Evolutionary conservation across 1,140 invertebrate genomes (phyloP), one percentile per base, ranked within the genome.

Genomic region (Brachionus asplanchnoidis): DNA sequence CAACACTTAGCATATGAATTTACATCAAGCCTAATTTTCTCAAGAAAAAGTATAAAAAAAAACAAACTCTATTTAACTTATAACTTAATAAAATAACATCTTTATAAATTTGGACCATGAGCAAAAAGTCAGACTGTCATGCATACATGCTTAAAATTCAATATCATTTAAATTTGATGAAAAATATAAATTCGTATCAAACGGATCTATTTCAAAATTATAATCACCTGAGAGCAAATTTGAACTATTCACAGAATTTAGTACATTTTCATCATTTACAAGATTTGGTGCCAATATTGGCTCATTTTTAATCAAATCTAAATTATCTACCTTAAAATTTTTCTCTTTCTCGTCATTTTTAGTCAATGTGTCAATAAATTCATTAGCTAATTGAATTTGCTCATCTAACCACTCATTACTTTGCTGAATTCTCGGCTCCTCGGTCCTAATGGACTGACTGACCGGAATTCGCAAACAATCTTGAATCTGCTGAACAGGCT

Each of bases 141-240:
- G 14, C 14, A 53, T 11, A 36, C 46, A 53, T 66, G 11, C 11
- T 23, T 73, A 77, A 36, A 77, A 77, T 26, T 77, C 73, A 77
- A 77, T 46, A 77, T 77, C 73, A 28, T 77, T 77, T 53, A 77
- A 77, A 77, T 77, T 77, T 50, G 73, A 50, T 20, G 73, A 50
- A 77, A 77, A 77, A 77, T 50, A 77, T 46, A 77, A 77, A 77
- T 77, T 77, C 12, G 73, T 77, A 77, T 77, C 73, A 17, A 77
- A 77, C 46, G 73, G 73, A 77, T 77, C 73, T 9, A 77, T 26
- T 50, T 77, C 73, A 77, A 77, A 77, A 77, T 77, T 77, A 46
- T 77, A 77, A 20, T 77, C 73, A 50, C 50, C 50, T 40, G 66
- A 70, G 6, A 40, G 28, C 44, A 50, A 26, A 46, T 42, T 73